Evolutionary conservation across 64 coral and sea anemone genomes (phyloP), one percentile per base, ranked within the genome.

Genomic region (Pocillopora verrucosa): DNA sequence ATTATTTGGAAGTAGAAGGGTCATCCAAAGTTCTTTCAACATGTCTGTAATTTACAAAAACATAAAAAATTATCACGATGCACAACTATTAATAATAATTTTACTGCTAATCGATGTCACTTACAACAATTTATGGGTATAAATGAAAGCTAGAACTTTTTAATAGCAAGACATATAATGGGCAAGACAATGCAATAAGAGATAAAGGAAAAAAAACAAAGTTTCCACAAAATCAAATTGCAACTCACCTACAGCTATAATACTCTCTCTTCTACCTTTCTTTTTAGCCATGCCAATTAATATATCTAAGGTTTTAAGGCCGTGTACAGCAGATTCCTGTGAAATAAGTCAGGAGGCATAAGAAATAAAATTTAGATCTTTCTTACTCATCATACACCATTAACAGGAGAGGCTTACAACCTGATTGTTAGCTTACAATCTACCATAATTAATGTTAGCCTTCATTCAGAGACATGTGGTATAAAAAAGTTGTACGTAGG

Each of bases 1-100:
- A 70, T 91, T 69, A 13, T 84, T 76, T 68, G 97, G 97, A 11
- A 99, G 77, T 35, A 99, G 83, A 70, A 93, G 80, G 34, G 87
- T 81, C 41, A 99, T 76, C 97, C 97, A 99, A 60, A 99, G 88
- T 75, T 95, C 94, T 87, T 95, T 99, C 79, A 99, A 79, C 20
- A 94, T 99, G 69, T 99, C 97, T 99, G 74, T 6, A 59, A 72
- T 57, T 36, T 14, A 11, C 45, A 65, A n/a, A 79, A 87, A 26
- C 4, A 73, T 11, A 1, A 86, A 58, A 69, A 41, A 86, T 24
- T 0, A 68, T 15, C 61, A 2, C 5, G 3, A 67, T 67, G 41
- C 61, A 26, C 1, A 24, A 36, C 15, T 83, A 10, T 26, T 24
- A 73, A 13, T 78, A 11, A 14, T 56, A 60, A 24, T 60, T 58